Evolutionary conservation across 2,113 vertebrate species (phyloP).

Genomic region (Tetrax tetrax): DNA sequence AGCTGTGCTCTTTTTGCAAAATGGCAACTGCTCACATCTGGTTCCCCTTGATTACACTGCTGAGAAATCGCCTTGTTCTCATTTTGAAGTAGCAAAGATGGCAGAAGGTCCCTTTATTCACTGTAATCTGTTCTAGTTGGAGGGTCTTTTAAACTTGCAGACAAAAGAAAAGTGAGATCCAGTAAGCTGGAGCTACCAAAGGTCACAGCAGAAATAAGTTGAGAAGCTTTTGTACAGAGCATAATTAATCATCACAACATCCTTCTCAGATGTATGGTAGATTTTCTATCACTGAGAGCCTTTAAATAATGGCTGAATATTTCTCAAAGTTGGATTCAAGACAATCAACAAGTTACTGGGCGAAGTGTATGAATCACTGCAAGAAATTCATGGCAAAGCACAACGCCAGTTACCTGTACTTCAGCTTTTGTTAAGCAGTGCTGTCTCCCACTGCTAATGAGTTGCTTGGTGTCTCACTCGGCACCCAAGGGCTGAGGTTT

Average conservation of each 20-base stretch:
- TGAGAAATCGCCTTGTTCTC: not conserved
- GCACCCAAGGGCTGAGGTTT: not conserved
- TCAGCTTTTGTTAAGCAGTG: not conserved
- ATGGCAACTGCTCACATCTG: not conserved
- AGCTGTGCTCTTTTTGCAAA: not conserved
- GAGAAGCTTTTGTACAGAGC: not conserved
- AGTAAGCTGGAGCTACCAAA: not conserved
- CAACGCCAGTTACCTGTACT: not conserved
- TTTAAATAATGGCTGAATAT: not conserved
- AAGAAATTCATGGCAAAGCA: not conserved
- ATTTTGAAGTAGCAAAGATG: not conserved
- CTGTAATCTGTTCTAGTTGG: not conserved
- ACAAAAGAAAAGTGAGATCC: not conserved
- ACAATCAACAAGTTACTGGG: not conserved
- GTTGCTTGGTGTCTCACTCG: too few relatives aligned
- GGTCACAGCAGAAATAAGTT: not conserved
- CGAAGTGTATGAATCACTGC: not conserved
- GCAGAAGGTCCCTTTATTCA: not conserved
- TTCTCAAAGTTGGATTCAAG: not conserved
- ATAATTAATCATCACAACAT: not conserved
- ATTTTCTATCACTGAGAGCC: not conserved
- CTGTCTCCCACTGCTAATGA: not conserved
- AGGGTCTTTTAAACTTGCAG: not conserved
- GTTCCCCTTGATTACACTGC: not conserved
- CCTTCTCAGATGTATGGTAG: not conserved